Evolutionary conservation across 2,113 vertebrate genomes (phyloP).

Genomic region (Mus musculus): DNA sequence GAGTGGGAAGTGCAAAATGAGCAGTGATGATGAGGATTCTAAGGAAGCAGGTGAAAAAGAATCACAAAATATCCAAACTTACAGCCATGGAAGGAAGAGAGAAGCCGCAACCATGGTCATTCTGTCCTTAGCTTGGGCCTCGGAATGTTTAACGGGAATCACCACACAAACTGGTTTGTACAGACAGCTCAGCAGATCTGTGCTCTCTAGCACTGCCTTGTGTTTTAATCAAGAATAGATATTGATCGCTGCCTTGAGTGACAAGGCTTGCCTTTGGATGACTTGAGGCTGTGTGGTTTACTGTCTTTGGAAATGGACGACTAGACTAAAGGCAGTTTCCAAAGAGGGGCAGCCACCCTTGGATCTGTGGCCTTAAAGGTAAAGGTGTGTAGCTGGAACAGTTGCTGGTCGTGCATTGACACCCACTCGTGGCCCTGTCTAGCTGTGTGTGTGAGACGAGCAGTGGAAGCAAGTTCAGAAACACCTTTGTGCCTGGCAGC

Average conservation of each 20-base stretch:
- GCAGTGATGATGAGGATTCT: background rate
- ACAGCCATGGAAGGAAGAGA: background rate
- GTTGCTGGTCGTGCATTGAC: background rate
- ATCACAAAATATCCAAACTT: background rate
- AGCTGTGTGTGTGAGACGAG: background rate
- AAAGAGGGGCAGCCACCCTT: accelerated
- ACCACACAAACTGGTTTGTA: background rate
- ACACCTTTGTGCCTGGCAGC: constrained; percentile 14
- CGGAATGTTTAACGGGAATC: background rate
- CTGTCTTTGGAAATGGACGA: background rate
- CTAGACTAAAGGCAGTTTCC: background rate
- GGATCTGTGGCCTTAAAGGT: background rate
- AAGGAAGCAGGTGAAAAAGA: background rate
- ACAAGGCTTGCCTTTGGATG: background rate
- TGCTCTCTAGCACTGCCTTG: background rate
- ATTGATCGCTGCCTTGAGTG: background rate
- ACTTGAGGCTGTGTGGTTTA: background rate
- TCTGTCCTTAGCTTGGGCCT: background rate
- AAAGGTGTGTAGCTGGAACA: background rate
- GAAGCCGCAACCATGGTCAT: background rate
- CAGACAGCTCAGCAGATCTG: background rate
- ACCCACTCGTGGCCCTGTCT: background rate
- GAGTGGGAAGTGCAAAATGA: accelerated
- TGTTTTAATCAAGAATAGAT: background rate
- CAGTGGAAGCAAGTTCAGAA: background rate